Evolutionary conservation across 2,888 invertebrate genomes (phyloP), one percentile per base, ranked within the genome.

Genomic region (Caradrina kadenii): DNA sequence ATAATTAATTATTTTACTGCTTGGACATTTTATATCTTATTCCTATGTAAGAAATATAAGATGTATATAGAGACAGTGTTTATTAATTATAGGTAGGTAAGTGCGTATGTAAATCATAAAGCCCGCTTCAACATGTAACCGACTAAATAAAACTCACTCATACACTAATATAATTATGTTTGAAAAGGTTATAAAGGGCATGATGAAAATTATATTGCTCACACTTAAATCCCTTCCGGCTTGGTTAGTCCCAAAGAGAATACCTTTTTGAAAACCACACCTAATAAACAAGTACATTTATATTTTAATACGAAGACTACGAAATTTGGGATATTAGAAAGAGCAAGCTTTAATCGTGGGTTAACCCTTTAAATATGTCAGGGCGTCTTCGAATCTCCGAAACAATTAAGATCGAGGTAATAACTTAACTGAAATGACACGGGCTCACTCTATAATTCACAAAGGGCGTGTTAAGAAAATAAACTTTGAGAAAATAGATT

Each of bases 181-280:
- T 63, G 49, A 58, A 80, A 65, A 70, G 56, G 65, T 72, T 75
- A 50, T 78, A 65, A 72, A 77, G 69, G 73, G 77, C 55, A 63
- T 48, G 22, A 56, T 67, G 73, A 70, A 82, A 73, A 76, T 80
- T 82, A 79, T 76, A 73, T 79, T 53, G 64, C 81, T 73, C 72
- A 76, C 69, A 81, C 66, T 78, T 72, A 74, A 83, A 83, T 81
- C 83, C 83, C 80, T 83, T 83, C 81, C 80, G 83, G 78, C 73
- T 76, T 74, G 77, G 80, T 75, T 73, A 73, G 66, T 71, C 78
- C 80, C 73, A 72, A 73, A 78, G 73, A 81, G 80, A 60, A 71
- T 75, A 76, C 83, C 83, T 83, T 83, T 83, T 83, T 80, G 78
- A 71, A 82, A 83, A 83, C 83, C 83, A 78, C 83, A 81, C 78